Base-by-base conservation (phyloP, 1,140 invertebrate species). In the Helicoverpa zea region DNA sequence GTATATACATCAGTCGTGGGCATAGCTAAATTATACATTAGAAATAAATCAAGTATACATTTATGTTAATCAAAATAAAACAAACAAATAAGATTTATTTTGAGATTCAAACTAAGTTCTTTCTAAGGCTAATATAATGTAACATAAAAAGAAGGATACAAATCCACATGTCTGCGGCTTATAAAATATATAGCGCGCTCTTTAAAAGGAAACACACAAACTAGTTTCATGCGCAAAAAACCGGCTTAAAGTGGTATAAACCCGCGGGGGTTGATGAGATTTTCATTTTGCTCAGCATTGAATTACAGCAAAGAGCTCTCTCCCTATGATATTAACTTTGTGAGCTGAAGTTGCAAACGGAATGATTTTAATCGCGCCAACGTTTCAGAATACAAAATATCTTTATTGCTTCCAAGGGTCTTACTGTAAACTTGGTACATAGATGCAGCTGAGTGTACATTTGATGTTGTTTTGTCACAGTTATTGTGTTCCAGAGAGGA, bases 241-340 rank as follows among this genome's bases (percentile, higher is more conserved):
- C 63, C 70, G 68, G 61, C 54, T 70, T 80, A 81, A 72, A 80
- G 35, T 49, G 77, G 63, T 83, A 77, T 80, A 75, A 83, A 68
- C 43, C 70, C 49, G 52, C 63, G 54, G 76, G 52, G 70, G 77
- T 77, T 85, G 86, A 85, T 81, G 84, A 85, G 82, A 82, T 85
- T 84, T 84, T 82, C 83, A 87, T 87, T 86, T 85, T 83, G 80
- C 84, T 81, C 81, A 59, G 79, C 81, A 59, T 80, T 83, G 83
- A 84, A 84, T 86, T 84, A 79, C 59, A 75, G 80, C 58, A 66
- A 81, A 83, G 83, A 72, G 77, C 77, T 82, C 70, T 82, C 70
- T 52, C 76, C 13, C 47, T 76, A 75, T 76, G 76, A 63, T 78
- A 75, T 75, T 75, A 80, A 74, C 79, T 80, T 80, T 63, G 30